Base-by-base conservation (phyloP, 2,113 vertebrate genomes). In the Microtus pennsylvanicus region DNA sequence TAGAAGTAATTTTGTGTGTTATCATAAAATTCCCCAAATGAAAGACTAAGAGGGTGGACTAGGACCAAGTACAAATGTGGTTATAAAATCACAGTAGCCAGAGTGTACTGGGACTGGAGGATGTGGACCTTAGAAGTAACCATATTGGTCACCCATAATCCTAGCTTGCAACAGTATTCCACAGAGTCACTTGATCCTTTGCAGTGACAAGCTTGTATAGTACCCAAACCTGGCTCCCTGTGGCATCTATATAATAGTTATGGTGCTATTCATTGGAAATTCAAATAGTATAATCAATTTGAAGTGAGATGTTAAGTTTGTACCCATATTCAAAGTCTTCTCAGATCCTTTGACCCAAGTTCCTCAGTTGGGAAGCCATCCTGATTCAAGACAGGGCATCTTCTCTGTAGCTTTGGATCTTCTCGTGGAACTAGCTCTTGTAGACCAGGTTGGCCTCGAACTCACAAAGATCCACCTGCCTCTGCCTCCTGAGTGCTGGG, bases 21-120 rank as follows among this genome's bases (percentile, higher is more conserved):
- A 10, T 42, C 28, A 80, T 87, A 50, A 90, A 83, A 6, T 67
- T 95, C 63, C 22, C 65, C 67, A 90, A 88, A 11, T 28, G 89
- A 96, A 91, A 80, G 1, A 55, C 35, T 74, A 89, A 13, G 5
- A 85, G 26, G 50, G 63, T 93, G 50, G 63, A 76, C 24, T 55
- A 47, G n/a, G 24, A 90, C 90, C 70, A 96, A 72, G 61, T 80
- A 33, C 50, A 45, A 74, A 5, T 85, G 82, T 90, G n/a, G 21
- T 83, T 38, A 88, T 55, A 61, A 14, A 85, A 76, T 87, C 45
- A 93, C 38, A 63, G 50, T 75, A 75, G 17, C 19, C 72, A n/a
- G 21, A n/a, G 30, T 38, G 81, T 90, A 86, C 26, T 87, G 24
- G 94, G 80, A 47, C 21, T 45, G 85, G 89, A 96, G 42, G 67